Conservation (phyloP, 2,113 vertebrate genomes). For the Gracilinanus agilis region DNA sequence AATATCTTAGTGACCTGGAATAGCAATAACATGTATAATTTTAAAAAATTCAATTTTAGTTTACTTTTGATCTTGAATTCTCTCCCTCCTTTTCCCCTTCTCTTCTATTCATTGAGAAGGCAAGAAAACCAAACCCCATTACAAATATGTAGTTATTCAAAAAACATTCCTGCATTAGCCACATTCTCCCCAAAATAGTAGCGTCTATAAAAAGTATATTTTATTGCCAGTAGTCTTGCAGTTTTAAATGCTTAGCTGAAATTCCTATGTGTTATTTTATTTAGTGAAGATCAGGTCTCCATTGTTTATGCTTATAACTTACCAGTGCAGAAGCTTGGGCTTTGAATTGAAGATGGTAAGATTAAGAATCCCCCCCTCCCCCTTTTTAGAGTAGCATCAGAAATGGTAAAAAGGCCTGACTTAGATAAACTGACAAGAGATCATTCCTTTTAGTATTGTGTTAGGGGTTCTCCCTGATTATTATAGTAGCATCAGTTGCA, state of each 20-base stretch:
- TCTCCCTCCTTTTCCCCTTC: not conserved
- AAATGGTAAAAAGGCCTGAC: not conserved
- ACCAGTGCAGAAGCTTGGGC: not conserved
- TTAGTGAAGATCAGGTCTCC: not conserved
- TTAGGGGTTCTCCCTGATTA: not conserved
- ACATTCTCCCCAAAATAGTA: not conserved
- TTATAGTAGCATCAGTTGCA: not conserved
- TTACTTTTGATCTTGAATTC: not conserved
- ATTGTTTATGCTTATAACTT: not conserved
- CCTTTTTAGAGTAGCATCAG: not conserved
- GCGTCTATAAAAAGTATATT: not conserved
- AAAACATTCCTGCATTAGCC: not conserved
- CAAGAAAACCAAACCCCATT: not conserved
- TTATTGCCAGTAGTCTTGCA: not conserved
- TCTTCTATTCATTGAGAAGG: not conserved
- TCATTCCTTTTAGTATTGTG: not conserved
- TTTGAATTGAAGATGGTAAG: not conserved
- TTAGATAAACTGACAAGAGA: not conserved
- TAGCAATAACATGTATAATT: not conserved
- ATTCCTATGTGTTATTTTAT: not conserved
- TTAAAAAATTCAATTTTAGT: not conserved
- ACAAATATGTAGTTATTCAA: not conserved
- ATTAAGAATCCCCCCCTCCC: not conserved
- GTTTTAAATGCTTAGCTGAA: not conserved
- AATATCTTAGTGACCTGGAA: not conserved